Evolutionary conservation across 2,888 invertebrate genomes (phyloP).

Genomic region (Antheraea yamamai): DNA sequence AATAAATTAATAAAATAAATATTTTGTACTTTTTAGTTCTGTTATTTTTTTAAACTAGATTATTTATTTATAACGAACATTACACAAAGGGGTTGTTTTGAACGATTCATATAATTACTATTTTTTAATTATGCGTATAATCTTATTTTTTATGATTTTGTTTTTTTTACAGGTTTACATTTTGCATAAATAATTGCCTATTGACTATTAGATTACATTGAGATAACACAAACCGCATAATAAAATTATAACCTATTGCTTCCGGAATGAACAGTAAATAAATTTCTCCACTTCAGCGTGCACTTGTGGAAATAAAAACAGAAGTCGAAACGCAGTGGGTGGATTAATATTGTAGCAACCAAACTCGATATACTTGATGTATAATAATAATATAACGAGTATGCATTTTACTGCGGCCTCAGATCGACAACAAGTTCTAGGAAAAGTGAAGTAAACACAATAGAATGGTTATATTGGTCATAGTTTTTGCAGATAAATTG

Average conservation of each 20-base stretch:
- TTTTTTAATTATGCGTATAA: too few relatives aligned
- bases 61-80: too few relatives aligned
- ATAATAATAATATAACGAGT: neutral
- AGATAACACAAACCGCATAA: neutral
- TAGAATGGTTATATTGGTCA: neutral
- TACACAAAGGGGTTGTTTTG: too few relatives aligned
- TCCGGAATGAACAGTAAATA: neutral
- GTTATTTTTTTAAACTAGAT: too few relatives aligned
- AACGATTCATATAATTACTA: too few relatives aligned
- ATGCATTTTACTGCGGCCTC: neutral
- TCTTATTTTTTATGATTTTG: neutral
- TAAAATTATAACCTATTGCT: neutral
- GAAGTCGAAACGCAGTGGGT: slow-evolving; percentile 3
- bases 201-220: neutral
- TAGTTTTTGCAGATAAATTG: neutral
- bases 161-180: neutral
- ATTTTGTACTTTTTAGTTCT: too few relatives aligned
- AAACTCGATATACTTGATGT: neutral
- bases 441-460: slow-evolving; percentile 6
- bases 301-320: neutral
- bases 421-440: neutral
- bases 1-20: too few relatives aligned
- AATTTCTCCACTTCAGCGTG: neutral
- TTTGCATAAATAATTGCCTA: neutral
- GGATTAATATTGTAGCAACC: neutral